Evolutionary conservation across 1,140 invertebrate genomes (phyloP).

Genomic region (Liolophura sinensis): DNA sequence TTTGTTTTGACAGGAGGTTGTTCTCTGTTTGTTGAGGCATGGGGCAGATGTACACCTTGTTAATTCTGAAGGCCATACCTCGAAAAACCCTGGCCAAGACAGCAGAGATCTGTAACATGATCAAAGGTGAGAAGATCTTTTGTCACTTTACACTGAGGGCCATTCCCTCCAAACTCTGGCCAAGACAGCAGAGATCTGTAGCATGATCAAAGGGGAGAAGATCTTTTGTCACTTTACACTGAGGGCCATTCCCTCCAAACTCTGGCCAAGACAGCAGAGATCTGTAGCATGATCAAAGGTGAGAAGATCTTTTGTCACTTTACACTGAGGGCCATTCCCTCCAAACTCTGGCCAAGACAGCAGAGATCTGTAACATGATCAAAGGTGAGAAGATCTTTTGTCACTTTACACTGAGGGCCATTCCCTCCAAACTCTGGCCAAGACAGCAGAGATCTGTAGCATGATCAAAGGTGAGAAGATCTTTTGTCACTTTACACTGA

Average conservation of each 20-base stretch:
- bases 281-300: too few relatives aligned
- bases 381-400: too few relatives aligned
- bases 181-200: constrained; percentile 63
- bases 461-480: too few relatives aligned
- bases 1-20: constrained; percentile 53
- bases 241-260: neutral
- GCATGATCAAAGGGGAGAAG: constrained; percentile 62
- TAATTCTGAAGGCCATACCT: constrained; percentile 31
- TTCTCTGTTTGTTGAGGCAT: constrained; percentile 56
- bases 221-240: neutral
- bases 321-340: constrained; percentile 26
- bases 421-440: neutral
- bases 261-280: too few relatives aligned
- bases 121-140: too few relatives aligned
- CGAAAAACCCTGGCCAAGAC: too few relatives aligned
- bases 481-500: too few relatives aligned
- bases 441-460: too few relatives aligned
- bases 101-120: too few relatives aligned
- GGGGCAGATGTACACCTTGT: constrained; percentile 61
- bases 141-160: constrained; percentile 62
- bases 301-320: too few relatives aligned
- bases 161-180: constrained; percentile 65
- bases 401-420: neutral
- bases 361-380: too few relatives aligned
- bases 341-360: too few relatives aligned